Evolutionary conservation across 2,113 vertebrate species (phyloP).

Genomic region (Crotalus horridus): DNA sequence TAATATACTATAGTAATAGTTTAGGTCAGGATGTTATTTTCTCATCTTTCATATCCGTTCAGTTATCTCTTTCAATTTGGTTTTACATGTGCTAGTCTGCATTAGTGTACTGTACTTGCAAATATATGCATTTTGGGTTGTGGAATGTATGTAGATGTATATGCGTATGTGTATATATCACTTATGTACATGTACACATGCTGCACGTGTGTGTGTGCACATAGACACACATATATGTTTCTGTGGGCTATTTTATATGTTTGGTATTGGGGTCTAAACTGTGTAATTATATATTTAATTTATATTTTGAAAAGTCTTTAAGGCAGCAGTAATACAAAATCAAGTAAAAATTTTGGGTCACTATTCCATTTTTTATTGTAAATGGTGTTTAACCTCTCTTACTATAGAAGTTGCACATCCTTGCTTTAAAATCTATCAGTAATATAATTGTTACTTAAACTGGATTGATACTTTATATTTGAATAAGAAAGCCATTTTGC

Average conservation of each 20-base stretch:
- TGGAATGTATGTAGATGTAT: neutral
- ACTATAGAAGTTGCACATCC: neutral
- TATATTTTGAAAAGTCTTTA: neutral
- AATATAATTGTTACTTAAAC: neutral
- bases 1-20: neutral
- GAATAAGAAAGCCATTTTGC: constrained; percentile 27
- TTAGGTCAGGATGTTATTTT: neutral
- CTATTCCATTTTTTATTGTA: neutral
- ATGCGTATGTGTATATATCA: neutral
- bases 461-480: constrained; percentile 9
- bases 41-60: neutral
- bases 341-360: neutral
- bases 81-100: constrained; percentile 45
- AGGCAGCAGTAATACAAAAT: neutral
- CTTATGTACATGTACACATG: neutral
- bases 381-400: neutral
- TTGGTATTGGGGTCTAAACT: constrained; percentile 31
- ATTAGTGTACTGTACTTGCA: neutral
- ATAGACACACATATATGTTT: neutral
- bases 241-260: constrained; percentile 1
- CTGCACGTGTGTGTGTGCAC: no score
- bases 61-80: neutral
- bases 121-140: neutral
- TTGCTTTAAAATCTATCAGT: constrained; percentile 9
- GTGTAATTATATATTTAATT: constrained; percentile 12